Evolutionary conservation across 2,113 vertebrate genomes (phyloP).

Genomic region (Danionella cerebrum): DNA sequence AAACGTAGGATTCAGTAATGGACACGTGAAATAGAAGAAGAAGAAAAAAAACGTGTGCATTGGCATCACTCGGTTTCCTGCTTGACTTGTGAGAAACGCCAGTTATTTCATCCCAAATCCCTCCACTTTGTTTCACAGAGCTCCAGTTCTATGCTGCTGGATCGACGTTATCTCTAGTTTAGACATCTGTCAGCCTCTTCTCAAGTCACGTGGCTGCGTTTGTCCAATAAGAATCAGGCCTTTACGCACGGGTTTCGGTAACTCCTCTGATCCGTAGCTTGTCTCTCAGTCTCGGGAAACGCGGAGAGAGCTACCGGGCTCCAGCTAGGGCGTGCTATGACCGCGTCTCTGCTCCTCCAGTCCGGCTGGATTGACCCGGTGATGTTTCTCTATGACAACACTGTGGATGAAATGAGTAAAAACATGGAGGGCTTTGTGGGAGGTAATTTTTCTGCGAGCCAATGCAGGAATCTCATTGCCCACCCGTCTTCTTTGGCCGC

Average conservation of each 20-base stretch:
- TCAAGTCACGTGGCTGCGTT: constrained; percentile 85
- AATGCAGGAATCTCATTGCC: constrained; percentile 93
- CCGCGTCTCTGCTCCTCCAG: constrained; percentile 95
- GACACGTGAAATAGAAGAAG: too few relatives aligned
- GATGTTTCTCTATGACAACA: constrained; percentile 98
- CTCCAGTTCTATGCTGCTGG: constrained; percentile 8
- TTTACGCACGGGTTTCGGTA: constrained; percentile 74
- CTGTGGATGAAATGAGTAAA: constrained; percentile 88
- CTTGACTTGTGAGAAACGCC: background rate
- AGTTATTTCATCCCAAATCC: constrained; percentile 19
- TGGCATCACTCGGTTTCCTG: background rate
- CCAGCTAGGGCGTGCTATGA: constrained; percentile 98
- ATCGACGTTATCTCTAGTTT: constrained; percentile 66
- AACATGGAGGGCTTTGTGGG: constrained; percentile 91
- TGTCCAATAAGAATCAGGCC: constrained; percentile 78
- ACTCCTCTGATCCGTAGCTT: constrained; percentile 70
- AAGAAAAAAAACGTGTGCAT: too few relatives aligned
- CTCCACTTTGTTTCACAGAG: constrained; percentile 1
- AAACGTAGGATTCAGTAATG: too few relatives aligned
- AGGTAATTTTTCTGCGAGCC: constrained; percentile 85
- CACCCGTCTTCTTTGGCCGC: constrained; percentile 87
- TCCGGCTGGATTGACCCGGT: constrained; percentile 98
- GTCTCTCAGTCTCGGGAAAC: constrained; percentile 90
- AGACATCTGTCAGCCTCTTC: constrained; percentile 81
- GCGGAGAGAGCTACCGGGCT: constrained; percentile 88